Evolutionary conservation across 1,140 invertebrate genomes (phyloP), one percentile per base, ranked within the genome.

Genomic region (Pentalonia nigronervosa): DNA sequence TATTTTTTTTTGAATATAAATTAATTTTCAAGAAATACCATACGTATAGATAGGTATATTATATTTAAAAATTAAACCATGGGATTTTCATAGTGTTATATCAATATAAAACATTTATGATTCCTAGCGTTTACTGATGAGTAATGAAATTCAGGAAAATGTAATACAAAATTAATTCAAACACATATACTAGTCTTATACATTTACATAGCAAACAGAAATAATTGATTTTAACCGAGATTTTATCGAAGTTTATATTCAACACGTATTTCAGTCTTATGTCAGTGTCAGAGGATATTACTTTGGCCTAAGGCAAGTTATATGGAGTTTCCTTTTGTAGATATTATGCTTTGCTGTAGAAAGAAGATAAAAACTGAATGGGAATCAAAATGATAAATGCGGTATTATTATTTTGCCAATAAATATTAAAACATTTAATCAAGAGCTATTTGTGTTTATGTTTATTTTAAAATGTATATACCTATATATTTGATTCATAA

Each of bases 321-420:
- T n/a, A 67, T 17, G 4, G 60, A n/a, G 11, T 76, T 41, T 41
- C 41, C 41, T 41, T 4, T 4, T 34, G 4, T 76, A 30, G n/a
- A 76, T 76, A 76, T 76, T 76, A 76, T 76, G n/a, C 60, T 76
- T 76, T n/a, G 60, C 60, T 76, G 60, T 76, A 20, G n/a, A 76
- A 76, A 76, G 60, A n/a, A 76, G 60, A 76, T 76, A 76, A 76
- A 53, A 76, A 76, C 60, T 6, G n/a, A 76, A 76, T n/a, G 30
- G 6, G 30, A 76, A 76, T 76, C 60, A 76, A 76, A 76, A 76
- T 76, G 60, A 76, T 76, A 76, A 76, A 76, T 76, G 41, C 41
- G 60, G 30, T 76, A 76, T 76, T 67, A 67, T 67, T 76, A 76
- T 76, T 76, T 34, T 76, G 14, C 60, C 30, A n/a, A 76, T 76